Percentiles rank a stretch among this genome's conserved stretches.
Conservation (phyloP, 2,797 vertebrate species). For the Petrocephalus sullivani region DNA sequence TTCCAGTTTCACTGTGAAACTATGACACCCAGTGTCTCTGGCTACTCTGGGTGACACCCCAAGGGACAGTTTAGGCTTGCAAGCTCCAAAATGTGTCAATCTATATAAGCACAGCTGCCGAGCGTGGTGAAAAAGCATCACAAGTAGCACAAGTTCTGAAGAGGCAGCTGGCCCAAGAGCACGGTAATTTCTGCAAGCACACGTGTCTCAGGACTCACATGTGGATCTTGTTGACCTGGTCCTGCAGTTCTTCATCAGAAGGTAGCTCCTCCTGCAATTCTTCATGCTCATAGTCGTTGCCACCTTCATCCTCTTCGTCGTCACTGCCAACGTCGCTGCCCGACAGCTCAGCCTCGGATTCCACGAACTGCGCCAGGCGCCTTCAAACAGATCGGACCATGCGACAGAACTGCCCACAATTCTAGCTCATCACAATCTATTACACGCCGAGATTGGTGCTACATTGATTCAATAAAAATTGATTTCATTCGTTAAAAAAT, state of each 20-base stretch:
- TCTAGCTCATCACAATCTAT: not conserved
- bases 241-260: constrained; percentile 79
- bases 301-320: constrained; percentile 76
- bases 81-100: not conserved
- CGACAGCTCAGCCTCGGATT: constrained; percentile 90
- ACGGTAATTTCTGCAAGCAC: not conserved
- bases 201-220: constrained; percentile 70
- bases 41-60: not conserved
- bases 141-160: not conserved
- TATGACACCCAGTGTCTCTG: no score
- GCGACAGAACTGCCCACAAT: not conserved
- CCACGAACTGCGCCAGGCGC: constrained; percentile 77
- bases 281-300: constrained; percentile 88
- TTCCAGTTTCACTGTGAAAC: no score
- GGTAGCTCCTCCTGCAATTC: constrained; percentile 83
- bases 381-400: constrained; percentile 48
- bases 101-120: not conserved
- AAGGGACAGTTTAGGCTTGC: not conserved
- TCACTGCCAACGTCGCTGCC: constrained; percentile 84
- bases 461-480: not conserved
- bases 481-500: not conserved
- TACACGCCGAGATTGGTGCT: not conserved
- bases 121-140: not conserved
- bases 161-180: not conserved
- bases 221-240: constrained; percentile 92